Evolutionary conservation across 2,113 vertebrate species (phyloP), one percentile per base, ranked within the genome.

Genomic region (Promerops cafer): DNA sequence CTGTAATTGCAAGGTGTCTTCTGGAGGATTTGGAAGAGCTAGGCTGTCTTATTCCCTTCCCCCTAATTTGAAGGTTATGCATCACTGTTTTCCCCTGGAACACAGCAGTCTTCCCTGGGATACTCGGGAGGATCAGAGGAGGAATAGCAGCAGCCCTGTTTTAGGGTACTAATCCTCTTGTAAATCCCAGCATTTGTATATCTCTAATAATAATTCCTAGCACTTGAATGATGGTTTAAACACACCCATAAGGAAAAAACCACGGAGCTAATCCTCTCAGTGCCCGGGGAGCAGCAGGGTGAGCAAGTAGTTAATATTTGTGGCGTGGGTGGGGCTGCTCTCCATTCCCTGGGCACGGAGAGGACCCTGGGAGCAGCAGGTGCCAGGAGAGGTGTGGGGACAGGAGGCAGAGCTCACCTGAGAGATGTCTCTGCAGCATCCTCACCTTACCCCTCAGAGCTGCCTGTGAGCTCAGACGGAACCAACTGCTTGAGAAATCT

Each of bases 401-500:
- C 4, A 54, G 65, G 30, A 47, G 47, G 13, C 44, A 16, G 1
- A 30, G 47, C 74, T 65, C 13, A 0, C 50, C 91, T 6, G 4
- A 53, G 71, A 57, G 76, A 11, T 2, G 8, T 9, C 42, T 40
- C 77, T 39, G 52, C 30, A 69, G 19, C 22, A 63, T 59, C 52
- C 54, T 72, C 61, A 8, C 65, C 33, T 3, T 30, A 8, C 16
- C 8, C 56, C 31, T n/a, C 11, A 17, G 37, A 94, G 82, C 59
- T 75, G 31, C 11, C 64, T 68, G 85, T 31, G 90, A 94, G 84
- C 89, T 96, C 85, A 85, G 71, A 71, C 1, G n/a, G 92, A 95
- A 91, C 80, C 61, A 82, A 61, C 53, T 40, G 20, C 42, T 78
- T 83, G 88, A 96, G 84, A 68, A 87, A 91, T 90, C 74, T 87